Base-by-base conservation (phyloP, 2,113 vertebrate species). In the Entelurus aequoreus region DNA sequence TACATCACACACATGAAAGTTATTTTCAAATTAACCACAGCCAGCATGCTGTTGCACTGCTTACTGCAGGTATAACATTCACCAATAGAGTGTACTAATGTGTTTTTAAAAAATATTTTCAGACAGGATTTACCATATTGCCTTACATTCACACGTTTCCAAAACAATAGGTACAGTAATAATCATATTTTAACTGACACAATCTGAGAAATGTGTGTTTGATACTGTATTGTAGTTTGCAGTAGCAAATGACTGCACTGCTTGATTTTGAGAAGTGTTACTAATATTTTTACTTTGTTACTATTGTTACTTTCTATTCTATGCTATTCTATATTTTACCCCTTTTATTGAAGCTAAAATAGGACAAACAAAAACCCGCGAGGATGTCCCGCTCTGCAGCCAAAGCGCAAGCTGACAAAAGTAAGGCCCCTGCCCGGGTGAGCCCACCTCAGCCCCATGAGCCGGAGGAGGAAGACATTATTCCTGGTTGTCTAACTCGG, bases 391-490 rank as follows among this genome's bases (percentile, higher is more conserved):
- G 86, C 12, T 84, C 76, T 8, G 70, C 82, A 65, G 44, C 71
- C 14, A 88, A 88, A 54, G 75, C 79, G 2, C 89, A 86, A n/a
- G 58, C 75, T 0, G 89, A 91, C 9, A 89, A 88, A 48, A 40
- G 60, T 0, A 70, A 54, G 0, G 12, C 68, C 1, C 42, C 74
- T 7, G 49, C 52, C 19, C 63, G 62, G 6, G 44, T 55, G 38
- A 59, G 58, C 12, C 64, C 81, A 51, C 75, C 38, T 55, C 70
- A 0, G 7, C 19, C 1, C 44, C 79, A 2, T 2, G 71, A 68
- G 14, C 67, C 36, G 62, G 84, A 57, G 37, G 44, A n/a, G 10
- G 62, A 76, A 46, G 84, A 90, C 1, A 62, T 86, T 0, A 72
- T 89, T 7, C 81, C 86, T 0, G 87, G 85, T 15, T 69, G 75